Evolutionary conservation across 2,113 vertebrate genomes (phyloP), one percentile per base, ranked within the genome.

Genomic region (Peromyscus leucopus): DNA sequence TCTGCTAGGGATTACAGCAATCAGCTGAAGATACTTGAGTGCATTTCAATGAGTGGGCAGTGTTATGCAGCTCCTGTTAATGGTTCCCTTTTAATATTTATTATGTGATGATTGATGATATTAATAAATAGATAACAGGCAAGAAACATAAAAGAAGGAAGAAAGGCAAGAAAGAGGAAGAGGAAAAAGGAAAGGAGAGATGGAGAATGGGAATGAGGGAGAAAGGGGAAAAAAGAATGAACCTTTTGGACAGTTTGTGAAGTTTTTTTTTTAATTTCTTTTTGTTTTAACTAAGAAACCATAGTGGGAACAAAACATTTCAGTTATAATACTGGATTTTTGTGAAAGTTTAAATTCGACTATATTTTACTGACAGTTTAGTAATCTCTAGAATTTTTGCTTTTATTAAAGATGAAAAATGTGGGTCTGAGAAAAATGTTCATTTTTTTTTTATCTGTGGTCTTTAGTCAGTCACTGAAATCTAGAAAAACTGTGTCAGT

Each of bases 11-110:
- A 39, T 31, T 11, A 48, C 4, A 19, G 1, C 71, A 31, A 22
- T 72, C 39, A 2, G 2, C 19, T 13, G 3, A 16, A 16, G 11
- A 36, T 8, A 26, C 1, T 10, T 7, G 0, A 0, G 0, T 26
- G 21, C 8, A 51, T n/a, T 67, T 36, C 9, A 39, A 26, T 69
- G 80, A 92, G 9, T 3, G 51, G 17, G 22, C 0, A 3, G 3
- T 46, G 51, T 16, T 55, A 42, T 42, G 7, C 7, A 26, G 7
- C 21, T 91, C 57, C 9, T 33, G 15, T 4, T 24, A 9, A 55
- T 22, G 74, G 19, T 10, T 22, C 55, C 61, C 80, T 17, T 48
- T 63, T 67, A 89, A 76, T 28, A 22, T 0, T 26, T 13, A 82
- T 67, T 24, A 33, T 87, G 36, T 55, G 36, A 5, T 42, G 24